These are phyloP conservation scores for Microhierax caerulescens DNA, from an alignment of 2,797 vertebrate species.

Conservation along the genomic window DNA sequence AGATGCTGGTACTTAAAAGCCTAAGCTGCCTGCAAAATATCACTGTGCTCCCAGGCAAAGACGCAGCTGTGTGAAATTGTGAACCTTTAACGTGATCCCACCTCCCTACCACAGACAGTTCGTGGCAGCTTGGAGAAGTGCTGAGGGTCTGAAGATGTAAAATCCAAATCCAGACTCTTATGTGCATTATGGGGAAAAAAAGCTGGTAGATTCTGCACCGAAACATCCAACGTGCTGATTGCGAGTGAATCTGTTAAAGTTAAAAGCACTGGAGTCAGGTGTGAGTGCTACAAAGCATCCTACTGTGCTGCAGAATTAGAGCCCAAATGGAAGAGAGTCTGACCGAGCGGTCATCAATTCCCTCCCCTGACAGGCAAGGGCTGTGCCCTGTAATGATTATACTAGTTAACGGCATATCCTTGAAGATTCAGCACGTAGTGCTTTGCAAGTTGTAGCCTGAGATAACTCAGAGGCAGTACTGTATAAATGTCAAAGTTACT, in stretches of 20 bases:
- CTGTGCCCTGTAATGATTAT: slow-evolving; percentile 2
- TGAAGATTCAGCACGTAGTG: slow-evolving; percentile 3
- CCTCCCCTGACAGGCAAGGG: not conserved
- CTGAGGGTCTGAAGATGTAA: slow-evolving; percentile 21
- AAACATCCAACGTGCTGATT: not conserved
- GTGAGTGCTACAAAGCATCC: not conserved
- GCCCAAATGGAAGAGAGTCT: not conserved
- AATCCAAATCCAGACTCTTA: slow-evolving; percentile 29
- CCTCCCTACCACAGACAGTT: slow-evolving; percentile 1
- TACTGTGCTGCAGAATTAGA: not conserved
- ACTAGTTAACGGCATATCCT: not conserved
- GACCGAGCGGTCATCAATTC: slow-evolving; percentile 1
- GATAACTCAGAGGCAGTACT: slow-evolving; percentile 51
- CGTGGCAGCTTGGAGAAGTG: not conserved
- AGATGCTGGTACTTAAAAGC: slow-evolving; percentile 44
- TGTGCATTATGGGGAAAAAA: not conserved
- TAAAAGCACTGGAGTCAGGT: slow-evolving; percentile 12
- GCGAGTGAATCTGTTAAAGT: not conserved
- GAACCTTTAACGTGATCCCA: slow-evolving; percentile 52
- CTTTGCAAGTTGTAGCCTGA: slow-evolving; percentile 46
- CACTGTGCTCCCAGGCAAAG: not conserved
- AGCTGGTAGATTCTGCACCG: not conserved
- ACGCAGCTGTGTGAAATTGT: slow-evolving; percentile 51
- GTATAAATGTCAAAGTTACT: slow-evolving; percentile 53
- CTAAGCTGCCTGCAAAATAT: slow-evolving; percentile 38